Conservation (phyloP, 2,797 vertebrate species). For the Iguana delicatissima region DNA sequence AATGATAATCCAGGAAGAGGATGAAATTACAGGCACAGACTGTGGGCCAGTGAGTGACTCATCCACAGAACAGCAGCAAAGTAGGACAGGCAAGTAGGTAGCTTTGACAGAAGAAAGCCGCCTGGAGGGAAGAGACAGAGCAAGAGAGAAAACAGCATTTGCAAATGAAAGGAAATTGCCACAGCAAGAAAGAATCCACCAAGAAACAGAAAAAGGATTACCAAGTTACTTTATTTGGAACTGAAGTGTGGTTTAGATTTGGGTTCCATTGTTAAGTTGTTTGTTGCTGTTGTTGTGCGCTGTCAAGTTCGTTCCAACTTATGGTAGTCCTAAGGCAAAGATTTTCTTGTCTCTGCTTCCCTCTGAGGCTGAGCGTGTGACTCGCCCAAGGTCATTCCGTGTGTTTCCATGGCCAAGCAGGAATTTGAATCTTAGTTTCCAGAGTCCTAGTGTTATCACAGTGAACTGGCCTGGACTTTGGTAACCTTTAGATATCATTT, state of each 20-base stretch:
- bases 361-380: no score
- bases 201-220: neutral
- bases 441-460: no score
- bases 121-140: neutral
- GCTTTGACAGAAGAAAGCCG: constrained; percentile 41
- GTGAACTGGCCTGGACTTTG: no score
- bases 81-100: neutral
- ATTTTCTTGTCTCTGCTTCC: no score
- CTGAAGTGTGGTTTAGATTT: neutral
- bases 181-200: constrained; percentile 6
- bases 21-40: constrained; percentile 10
- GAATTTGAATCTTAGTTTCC: no score
- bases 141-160: neutral
- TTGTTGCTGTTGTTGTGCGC: no score
- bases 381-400: no score
- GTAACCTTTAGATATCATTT: no score
- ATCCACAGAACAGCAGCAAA: constrained; percentile 16
- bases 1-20: constrained; percentile 21
- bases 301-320: no score
- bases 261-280: neutral
- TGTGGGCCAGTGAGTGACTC: constrained; percentile 23
- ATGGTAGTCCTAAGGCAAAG: no score
- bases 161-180: constrained; percentile 20
- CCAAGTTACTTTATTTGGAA: constrained; percentile 7
- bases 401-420: no score